Percentiles rank a stretch among this genome's conserved stretches.
These are phyloP conservation scores for Coreius guichenoti DNA, from an alignment of 2,797 vertebrate species.

Conservation along the genomic window DNA sequence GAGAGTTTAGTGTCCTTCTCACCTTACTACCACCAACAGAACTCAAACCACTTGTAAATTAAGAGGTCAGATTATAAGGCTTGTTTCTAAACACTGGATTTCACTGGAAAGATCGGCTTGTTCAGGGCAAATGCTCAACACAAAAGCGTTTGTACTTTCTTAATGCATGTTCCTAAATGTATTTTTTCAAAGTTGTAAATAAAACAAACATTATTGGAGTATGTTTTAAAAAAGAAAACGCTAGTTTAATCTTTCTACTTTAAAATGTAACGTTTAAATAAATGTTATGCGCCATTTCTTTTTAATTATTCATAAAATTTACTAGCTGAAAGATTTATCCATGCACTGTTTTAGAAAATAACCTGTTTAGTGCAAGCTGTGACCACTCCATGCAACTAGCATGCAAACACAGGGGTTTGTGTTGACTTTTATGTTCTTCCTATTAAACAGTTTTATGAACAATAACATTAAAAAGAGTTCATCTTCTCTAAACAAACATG, in stretches of 20 bases:
- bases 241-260: not conserved
- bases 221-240: not conserved
- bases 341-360: not conserved
- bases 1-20: constrained; percentile 42
- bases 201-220: not conserved
- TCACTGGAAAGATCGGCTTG: not conserved
- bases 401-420: not conserved
- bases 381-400: not conserved
- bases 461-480: not conserved
- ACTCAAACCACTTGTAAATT: constrained; percentile 5
- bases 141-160: not conserved
- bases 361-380: not conserved
- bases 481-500: not conserved
- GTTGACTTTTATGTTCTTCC: not conserved
- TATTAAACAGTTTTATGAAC: not conserved
- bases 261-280: not conserved
- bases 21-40: constrained; percentile 30
- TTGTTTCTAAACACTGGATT: not conserved
- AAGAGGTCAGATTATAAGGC: not conserved
- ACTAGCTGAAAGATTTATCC: not conserved
- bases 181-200: not conserved
- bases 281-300: not conserved
- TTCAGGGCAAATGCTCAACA: not conserved
- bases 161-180: not conserved
- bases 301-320: not conserved